Conservation (phyloP, 64 coral and sea anemone genomes). For the Actinia tenebrosa region DNA sequence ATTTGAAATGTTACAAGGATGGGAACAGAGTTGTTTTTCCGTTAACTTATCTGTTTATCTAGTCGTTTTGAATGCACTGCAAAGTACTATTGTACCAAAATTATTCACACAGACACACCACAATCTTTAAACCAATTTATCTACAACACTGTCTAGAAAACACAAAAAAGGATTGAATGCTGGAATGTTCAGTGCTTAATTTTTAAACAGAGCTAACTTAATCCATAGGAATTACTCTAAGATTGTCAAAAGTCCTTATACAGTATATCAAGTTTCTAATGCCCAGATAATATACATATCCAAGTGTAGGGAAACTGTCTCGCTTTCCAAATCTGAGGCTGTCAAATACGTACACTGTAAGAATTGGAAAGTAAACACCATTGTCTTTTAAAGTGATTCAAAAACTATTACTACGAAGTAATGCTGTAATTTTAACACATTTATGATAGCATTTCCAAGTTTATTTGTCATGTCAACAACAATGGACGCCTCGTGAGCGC, state of each 20-base stretch:
- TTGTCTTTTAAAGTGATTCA: background rate
- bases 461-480: background rate
- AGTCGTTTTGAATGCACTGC: no score
- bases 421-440: background rate
- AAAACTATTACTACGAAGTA: background rate
- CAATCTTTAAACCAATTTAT: no score
- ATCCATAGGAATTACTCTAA: background rate
- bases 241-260: background rate
- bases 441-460: background rate
- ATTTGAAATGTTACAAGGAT: no score
- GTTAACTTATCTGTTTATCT: no score
- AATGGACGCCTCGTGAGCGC: background rate
- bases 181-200: background rate
- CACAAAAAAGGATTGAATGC: background rate
- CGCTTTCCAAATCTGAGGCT: background rate
- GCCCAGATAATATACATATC: background rate
- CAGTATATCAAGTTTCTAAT: background rate
- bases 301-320: background rate
- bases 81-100: no score
- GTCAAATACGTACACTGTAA: background rate
- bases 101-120: no score
- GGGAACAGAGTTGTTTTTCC: no score
- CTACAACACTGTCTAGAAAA: background rate
- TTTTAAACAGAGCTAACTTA: background rate
- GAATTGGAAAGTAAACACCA: background rate